Base-by-base conservation (phyloP, 2,113 vertebrate species). In the Periophthalmodon schlosseri region DNA sequence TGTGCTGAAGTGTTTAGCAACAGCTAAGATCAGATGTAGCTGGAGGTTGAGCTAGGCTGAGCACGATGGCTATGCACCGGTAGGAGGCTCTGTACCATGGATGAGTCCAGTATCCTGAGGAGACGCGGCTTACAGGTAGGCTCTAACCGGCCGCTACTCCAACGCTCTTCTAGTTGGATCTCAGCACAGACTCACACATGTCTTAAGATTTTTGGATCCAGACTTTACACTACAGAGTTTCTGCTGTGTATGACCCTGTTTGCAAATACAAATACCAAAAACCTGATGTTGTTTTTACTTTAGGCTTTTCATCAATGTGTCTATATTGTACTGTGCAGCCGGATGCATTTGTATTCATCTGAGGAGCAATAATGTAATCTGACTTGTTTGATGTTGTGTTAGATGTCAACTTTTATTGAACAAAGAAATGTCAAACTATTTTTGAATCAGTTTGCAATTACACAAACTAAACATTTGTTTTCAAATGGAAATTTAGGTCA, bases 81-180 rank as follows among this genome's bases (percentile, higher is more conserved):
- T 89, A 92, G 88, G 84, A 93, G 89, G 89, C 86, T 90, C 81
- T 72, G 82, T 82, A 91, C 86, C 82, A 97, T 98, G 96, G 96
- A 98, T 74, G 95, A 96, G 94, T 94, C 95, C 77, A 96, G 96
- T 92, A 96, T 97, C 90, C 94, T 98, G 87, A 95, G 97, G 83
- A 93, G 96, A 70, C 93, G 96, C 76, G 96, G 96, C 91, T 94
- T 97, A 93, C 96, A 97, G 97, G 97, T 98, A 95, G 91, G 95
- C 83, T 36, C 75, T 70, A n/a, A 63, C 50, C 72, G 1, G 6
- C 15, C 10, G 57, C 46, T 16, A 10, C 14, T 23, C 67, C 65
- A 34, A 66, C 60, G 47, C 24, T 39, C 50, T 67, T 34, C 20
- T 39, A 36, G 75, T 61, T 56, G 56, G 66, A 36, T 54, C 34